Percentiles rank a stretch among this genome's conserved stretches.
Evolutionary conservation across 2,113 vertebrate genomes (phyloP).

Genomic region (Notarius quadriscutis): DNA sequence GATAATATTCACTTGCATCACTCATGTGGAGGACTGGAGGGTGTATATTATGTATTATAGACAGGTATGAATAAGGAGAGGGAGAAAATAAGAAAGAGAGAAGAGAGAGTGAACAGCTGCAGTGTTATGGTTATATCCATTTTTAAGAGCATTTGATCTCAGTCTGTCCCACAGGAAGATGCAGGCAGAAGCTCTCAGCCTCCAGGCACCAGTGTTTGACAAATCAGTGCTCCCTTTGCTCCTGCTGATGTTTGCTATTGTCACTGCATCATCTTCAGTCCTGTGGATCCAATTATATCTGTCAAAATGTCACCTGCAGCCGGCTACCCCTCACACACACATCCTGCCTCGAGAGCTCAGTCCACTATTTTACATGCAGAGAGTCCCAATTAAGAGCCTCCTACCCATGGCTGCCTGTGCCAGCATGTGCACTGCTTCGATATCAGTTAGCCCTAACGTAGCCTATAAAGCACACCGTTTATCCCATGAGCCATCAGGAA

Average conservation of each 20-base stretch:
- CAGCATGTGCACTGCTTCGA: constrained; percentile 7
- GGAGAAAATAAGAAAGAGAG: neutral
- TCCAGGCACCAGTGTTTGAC: neutral
- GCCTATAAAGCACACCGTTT: constrained; percentile 15
- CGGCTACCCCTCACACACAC: constrained; percentile 30
- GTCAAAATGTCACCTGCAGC: constrained; percentile 52
- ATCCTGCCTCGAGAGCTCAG: constrained; percentile 17
- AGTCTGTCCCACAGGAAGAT: constrained; percentile 23
- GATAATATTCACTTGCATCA: constrained; percentile 6
- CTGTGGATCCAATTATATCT: constrained; percentile 39
- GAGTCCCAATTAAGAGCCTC: constrained; percentile 37
- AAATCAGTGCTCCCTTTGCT: constrained; percentile 45
- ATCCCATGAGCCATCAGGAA: neutral
- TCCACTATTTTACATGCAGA: constrained; percentile 37
- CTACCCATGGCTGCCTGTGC: constrained; percentile 5
- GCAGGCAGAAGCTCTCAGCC: constrained; percentile 1
- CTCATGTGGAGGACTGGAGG: neutral
- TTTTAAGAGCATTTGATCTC: constrained; percentile 25
- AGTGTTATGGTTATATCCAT: constrained; percentile 9
- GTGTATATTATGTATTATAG: neutral
- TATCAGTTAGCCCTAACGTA: constrained; percentile 36
- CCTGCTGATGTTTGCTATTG: constrained; percentile 51
- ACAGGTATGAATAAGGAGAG: neutral
- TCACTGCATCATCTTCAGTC: constrained; percentile 41
- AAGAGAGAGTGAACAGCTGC: constrained; percentile 18